Evolutionary conservation across 2,113 vertebrate species (phyloP).

Genomic region (Passer montanus): DNA sequence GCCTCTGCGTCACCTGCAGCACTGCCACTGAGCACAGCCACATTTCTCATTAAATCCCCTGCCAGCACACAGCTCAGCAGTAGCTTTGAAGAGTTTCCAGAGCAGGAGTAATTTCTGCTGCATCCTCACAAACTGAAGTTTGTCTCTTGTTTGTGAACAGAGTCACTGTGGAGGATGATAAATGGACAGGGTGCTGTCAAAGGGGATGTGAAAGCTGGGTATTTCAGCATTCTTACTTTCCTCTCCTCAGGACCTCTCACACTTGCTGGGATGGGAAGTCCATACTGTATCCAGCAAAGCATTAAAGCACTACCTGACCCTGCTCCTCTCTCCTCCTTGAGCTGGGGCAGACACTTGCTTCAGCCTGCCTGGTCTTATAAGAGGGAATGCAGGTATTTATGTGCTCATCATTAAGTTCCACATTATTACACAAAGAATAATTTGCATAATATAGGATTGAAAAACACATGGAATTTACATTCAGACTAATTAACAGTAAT

Average conservation of each 20-base stretch:
- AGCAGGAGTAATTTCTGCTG: neutral
- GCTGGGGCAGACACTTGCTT: neutral
- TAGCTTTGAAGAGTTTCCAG: neutral
- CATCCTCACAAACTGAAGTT: neutral
- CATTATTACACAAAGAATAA: neutral
- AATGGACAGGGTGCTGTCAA: neutral
- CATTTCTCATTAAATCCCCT: neutral
- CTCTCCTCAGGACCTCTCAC: neutral
- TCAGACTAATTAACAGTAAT: neutral
- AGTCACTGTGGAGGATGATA: neutral
- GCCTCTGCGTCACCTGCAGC: neutral
- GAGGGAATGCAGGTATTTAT: neutral
- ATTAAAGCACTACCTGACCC: neutral
- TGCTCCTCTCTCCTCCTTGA: neutral
- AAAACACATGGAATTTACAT: neutral
- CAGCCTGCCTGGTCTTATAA: neutral
- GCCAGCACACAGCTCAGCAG: neutral
- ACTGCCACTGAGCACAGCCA: neutral
- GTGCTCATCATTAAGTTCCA: neutral
- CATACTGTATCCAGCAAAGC: neutral
- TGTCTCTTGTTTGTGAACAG: neutral
- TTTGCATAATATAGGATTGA: neutral
- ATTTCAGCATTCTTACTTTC: neutral
- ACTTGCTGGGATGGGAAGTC: neutral
- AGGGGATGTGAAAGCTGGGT: neutral